Evolutionary conservation across 2,113 vertebrate species (phyloP).

Genomic region (Oreochromis niloticus): DNA sequence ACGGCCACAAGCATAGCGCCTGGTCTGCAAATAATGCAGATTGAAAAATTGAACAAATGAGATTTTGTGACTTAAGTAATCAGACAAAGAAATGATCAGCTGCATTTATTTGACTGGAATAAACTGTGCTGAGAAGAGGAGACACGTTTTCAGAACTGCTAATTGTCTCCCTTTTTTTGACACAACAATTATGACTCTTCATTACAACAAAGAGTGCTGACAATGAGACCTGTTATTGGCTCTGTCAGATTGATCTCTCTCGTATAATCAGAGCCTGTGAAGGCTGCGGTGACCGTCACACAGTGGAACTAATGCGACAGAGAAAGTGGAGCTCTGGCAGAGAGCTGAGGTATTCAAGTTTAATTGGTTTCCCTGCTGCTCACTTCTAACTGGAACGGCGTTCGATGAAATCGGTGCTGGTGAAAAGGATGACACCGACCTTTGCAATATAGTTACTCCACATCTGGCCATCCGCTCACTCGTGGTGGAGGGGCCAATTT

Average conservation of each 20-base stretch:
- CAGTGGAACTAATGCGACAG: background rate
- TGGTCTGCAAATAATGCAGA: background rate
- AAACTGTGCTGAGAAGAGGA: background rate
- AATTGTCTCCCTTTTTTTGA: background rate
- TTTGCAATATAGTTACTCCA: background rate
- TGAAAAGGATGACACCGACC: background rate
- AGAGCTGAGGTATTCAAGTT: background rate
- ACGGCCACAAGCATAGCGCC: background rate
- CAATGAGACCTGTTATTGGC: background rate
- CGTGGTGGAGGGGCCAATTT: background rate
- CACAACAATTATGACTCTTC: background rate
- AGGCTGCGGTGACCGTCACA: background rate
- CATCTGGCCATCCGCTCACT: background rate
- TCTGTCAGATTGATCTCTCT: background rate
- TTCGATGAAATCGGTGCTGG: background rate
- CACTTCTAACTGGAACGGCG: background rate
- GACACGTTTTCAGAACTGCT: background rate
- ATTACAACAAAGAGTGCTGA: background rate
- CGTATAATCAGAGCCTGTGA: background rate
- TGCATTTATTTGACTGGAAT: background rate
- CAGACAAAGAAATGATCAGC: fast-evolving
- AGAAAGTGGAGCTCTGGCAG: background rate
- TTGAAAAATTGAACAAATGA: background rate
- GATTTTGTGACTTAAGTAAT: background rate
- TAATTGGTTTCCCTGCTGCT: slow-evolving; percentile 16